Evolutionary conservation across 1,140 invertebrate species (phyloP), one percentile per base, ranked within the genome.

Genomic region (Calephelis nemesis): DNA sequence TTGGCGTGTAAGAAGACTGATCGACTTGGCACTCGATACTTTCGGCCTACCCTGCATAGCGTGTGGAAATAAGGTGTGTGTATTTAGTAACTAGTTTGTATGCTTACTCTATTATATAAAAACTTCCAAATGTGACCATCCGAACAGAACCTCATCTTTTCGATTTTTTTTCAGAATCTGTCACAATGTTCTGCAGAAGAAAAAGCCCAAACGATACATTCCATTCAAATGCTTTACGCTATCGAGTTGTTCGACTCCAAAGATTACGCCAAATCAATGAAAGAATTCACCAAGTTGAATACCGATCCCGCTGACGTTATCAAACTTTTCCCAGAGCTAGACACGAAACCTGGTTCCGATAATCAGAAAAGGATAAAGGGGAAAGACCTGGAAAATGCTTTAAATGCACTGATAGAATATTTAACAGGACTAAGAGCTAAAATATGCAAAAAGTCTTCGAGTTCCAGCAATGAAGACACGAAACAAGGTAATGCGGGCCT

Each of bases 301-400:
- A 98, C 97, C 50, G 97, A 99, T 93, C 97, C 98, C 0, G 97
- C 97, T 64, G 97, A 98, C 88, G 98, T 99, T 0, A 99, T 99
- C 76, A 95, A 97, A 69, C 88, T 99, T 10, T 99, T 98, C 92
- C 98, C 98, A 4, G 96, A 97, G 83, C 91, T 99, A 50, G 93
- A 98, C 68, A 96, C 96, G n/a, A 91, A 91, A 72, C 65, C 79
- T 9, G 71, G 92, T 42, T 72, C 86, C 19, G 95, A 95, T 77
- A 91, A 39, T 5, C 67, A 76, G 13, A 83, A 81, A 62, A 86
- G 75, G 74, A 88, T 98, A n/a, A 94, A 96, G 75, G 97, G 96
- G 58, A 94, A 94, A 68, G 97, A 99, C 82, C 88, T 97, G 50
- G 97, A 99, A 92, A 96, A 95, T 80, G 98, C 97, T 12, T 89